Percentiles rank a stretch among this genome's conserved stretches.
Conservation (phyloP, 2,113 vertebrate genomes). For the Gobio gobio region DNA sequence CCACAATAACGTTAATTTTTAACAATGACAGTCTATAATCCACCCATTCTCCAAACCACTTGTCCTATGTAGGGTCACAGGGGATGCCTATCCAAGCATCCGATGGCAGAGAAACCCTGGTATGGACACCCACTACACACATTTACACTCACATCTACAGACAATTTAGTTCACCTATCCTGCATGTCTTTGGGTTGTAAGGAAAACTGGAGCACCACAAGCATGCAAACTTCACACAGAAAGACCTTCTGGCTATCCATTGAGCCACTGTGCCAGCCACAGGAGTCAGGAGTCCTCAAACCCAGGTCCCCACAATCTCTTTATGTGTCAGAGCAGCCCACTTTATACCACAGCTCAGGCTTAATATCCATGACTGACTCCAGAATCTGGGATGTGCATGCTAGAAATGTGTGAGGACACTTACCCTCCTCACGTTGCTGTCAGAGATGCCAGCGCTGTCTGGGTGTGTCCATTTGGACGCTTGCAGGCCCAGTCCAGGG, state of each 20-base stretch:
- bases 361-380: not conserved
- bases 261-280: not conserved
- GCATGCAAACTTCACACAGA: not conserved
- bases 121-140: not conserved
- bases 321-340: not conserved
- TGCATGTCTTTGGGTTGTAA: not conserved
- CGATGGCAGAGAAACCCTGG: not conserved
- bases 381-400: not conserved
- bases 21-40: not conserved
- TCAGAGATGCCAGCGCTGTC: conserved; percentile 82
- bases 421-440: conserved; percentile 83
- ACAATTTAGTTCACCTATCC: not conserved
- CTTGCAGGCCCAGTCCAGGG: conserved; percentile 80
- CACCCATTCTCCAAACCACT: not conserved
- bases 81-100: not conserved
- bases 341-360: not conserved
- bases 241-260: not conserved
- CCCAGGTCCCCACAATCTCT: not conserved
- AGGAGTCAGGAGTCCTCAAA: not conserved
- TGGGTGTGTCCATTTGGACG: conserved; percentile 86
- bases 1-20: not conserved
- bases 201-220: not conserved
- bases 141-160: not conserved
- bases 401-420: conserved; percentile 54
- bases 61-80: not conserved